These are phyloP conservation scores for Spongilla lacustris DNA, from an alignment of 37 sponge, comb jelly and placozoan genomes.

Conservation along the genomic window DNA sequence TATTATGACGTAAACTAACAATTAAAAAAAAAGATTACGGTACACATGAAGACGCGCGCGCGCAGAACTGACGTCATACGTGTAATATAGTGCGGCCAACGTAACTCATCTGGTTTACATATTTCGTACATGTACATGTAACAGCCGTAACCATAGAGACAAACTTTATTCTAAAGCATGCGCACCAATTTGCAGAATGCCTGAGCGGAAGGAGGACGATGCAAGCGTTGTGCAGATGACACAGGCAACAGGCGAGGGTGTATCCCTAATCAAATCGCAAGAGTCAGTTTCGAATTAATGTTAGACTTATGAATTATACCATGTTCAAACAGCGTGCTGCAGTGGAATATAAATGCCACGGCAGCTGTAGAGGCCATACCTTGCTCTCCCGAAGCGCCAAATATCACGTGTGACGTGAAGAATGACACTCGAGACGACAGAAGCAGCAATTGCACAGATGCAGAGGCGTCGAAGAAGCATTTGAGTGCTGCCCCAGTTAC, in stretches of 20 bases:
- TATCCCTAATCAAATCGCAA: not conserved
- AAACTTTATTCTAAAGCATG: not conserved
- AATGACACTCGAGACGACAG: not conserved
- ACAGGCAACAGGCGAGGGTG: not conserved
- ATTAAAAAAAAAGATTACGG: too few species aligned
- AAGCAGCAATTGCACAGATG: not conserved
- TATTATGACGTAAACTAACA: too few species aligned
- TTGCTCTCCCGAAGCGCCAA: not conserved
- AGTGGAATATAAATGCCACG: too few species aligned
- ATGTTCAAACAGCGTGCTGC: too few species aligned
- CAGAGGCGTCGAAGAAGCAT: not conserved
- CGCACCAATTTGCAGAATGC: slow-evolving; percentile 5
- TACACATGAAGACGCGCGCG: too few species aligned
- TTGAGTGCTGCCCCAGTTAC: too few species aligned
- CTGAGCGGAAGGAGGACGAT: not conserved
- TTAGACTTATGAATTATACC: too few species aligned
- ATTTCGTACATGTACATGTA: too few species aligned
- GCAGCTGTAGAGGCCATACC: not conserved
- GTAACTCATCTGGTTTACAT: too few species aligned
- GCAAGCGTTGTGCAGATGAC: not conserved
- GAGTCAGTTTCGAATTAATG: not conserved
- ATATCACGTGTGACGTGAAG: not conserved
- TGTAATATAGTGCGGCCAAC: too few species aligned
- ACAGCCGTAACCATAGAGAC: not conserved
- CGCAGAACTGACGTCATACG: not conserved